phyloP scores from a whole-genome alignment of 2,888 invertebrate species.

The Yponomeuta evonymella region DNA sequence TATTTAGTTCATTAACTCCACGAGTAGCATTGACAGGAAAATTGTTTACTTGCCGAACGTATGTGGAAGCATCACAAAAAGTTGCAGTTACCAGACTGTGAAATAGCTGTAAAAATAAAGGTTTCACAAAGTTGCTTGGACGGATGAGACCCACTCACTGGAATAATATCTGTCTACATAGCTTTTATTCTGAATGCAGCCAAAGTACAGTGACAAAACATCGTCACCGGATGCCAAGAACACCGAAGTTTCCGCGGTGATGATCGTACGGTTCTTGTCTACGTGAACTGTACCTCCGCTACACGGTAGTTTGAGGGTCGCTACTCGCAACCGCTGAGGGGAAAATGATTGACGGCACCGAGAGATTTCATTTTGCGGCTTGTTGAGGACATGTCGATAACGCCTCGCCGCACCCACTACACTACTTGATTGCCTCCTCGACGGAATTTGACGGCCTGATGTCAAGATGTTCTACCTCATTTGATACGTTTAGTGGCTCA shows the following conservation, averaged over 20 bases:
- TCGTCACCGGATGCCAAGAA: background rate
- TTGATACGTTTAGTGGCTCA: slow-evolving; percentile 22
- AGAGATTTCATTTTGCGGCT: slow-evolving; percentile 75
- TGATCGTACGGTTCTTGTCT: background rate
- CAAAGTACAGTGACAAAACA: background rate
- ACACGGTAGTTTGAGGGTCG: slow-evolving; percentile 10
- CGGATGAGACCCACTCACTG: slow-evolving; percentile 52
- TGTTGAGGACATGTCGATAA: slow-evolving; percentile 55
- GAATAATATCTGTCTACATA: slow-evolving; percentile 45
- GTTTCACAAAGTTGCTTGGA: slow-evolving; percentile 23
- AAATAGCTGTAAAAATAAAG: slow-evolving; percentile 2
- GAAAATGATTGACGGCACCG: slow-evolving; percentile 72
- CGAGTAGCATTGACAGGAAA: slow-evolving; percentile 6
- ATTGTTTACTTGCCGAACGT: background rate
- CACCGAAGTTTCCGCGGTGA: background rate
- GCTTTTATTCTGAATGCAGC: background rate
- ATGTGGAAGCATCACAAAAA: background rate
- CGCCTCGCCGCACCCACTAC: slow-evolving; percentile 47
- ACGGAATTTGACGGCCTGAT: slow-evolving; percentile 21
- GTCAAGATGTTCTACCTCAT: slow-evolving; percentile 41
- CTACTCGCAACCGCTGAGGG: slow-evolving; percentile 36
- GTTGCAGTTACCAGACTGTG: slow-evolving; percentile 7
- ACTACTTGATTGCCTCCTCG: slow-evolving; percentile 51
- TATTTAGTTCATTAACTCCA: background rate
- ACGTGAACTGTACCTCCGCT: background rate